phyloP scores from a whole-genome alignment of 2,113 vertebrate species.

The Clarias batrachus region DNA sequence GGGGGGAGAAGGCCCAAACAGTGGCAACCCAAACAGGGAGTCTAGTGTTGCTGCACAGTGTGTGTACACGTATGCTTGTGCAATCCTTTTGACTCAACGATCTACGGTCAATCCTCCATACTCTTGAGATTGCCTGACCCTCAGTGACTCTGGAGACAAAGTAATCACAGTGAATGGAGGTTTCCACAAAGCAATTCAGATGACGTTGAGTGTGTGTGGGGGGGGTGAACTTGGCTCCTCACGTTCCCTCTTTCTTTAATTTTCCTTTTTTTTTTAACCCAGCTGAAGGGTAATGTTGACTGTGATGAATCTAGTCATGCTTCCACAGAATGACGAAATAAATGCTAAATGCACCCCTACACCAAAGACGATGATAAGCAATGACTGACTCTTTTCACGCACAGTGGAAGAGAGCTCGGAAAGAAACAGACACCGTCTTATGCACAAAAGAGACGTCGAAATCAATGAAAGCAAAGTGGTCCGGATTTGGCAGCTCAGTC shows the following conservation, averaged over 20 bases:
- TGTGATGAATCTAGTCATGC: conserved; percentile 60
- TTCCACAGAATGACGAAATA: conserved; percentile 36
- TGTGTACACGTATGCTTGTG: conserved; percentile 49
- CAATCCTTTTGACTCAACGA: conserved; percentile 49
- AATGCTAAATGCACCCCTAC: conserved; percentile 20
- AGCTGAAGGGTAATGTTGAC: conserved; percentile 57
- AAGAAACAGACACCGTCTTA: conserved; percentile 5
- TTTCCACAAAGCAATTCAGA: conserved; percentile 47
- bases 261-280: conserved; percentile 27
- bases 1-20: conserved; percentile 49
- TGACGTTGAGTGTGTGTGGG: conserved; percentile 24
- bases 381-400: conserved; percentile 22
- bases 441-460: conserved; percentile 27
- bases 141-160: conserved; percentile 51
- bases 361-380: conserved; percentile 11
- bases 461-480: conserved; percentile 39
- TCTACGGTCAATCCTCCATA: conserved; percentile 58
- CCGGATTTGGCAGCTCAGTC: conserved; percentile 44
- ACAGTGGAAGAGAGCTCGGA: not conserved
- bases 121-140: conserved; percentile 49
- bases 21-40: conserved; percentile 63
- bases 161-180: conserved; percentile 52
- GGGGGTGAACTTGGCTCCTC: conserved; percentile 47
- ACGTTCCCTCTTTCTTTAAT: conserved; percentile 55
- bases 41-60: conserved; percentile 67